These are phyloP conservation scores for Paracentrotus lividus DNA, from an alignment of 53 echinoderm and acorn worm genomes.

Conservation along the genomic window DNA sequence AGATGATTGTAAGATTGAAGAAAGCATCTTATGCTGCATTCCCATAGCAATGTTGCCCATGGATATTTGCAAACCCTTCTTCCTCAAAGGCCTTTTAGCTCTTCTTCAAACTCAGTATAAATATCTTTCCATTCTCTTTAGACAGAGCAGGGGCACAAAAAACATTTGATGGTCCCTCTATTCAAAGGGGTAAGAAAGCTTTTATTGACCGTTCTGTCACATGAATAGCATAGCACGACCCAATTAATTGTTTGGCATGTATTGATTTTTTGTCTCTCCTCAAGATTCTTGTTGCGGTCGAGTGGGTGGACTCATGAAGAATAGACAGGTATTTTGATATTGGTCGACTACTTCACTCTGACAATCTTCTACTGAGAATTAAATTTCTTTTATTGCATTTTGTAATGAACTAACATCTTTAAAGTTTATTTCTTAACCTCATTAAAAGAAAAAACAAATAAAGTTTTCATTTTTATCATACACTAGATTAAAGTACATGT, in stretches of 20 bases:
- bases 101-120: background rate
- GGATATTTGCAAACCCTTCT: background rate
- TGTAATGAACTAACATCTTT: background rate
- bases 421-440: no score
- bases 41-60: background rate
- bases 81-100: background rate
- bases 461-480: no score
- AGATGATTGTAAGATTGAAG: no score
- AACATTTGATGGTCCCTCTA: conserved; percentile 8
- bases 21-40: no score
- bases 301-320: conserved; percentile 1
- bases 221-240: conserved; percentile 36
- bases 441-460: no score
- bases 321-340: background rate
- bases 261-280: conserved; percentile 46
- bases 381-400: background rate
- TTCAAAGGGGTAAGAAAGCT: conserved; percentile 30
- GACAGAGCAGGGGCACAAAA: background rate
- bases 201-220: conserved; percentile 14
- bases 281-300: background rate
- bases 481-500: background rate
- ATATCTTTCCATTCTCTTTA: background rate
- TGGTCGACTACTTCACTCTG: background rate
- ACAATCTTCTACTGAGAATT: background rate
- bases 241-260: conserved; percentile 50